Evolutionary conservation across 2,113 vertebrate genomes (phyloP).

Genomic region (Crotophaga sulcirostris): DNA sequence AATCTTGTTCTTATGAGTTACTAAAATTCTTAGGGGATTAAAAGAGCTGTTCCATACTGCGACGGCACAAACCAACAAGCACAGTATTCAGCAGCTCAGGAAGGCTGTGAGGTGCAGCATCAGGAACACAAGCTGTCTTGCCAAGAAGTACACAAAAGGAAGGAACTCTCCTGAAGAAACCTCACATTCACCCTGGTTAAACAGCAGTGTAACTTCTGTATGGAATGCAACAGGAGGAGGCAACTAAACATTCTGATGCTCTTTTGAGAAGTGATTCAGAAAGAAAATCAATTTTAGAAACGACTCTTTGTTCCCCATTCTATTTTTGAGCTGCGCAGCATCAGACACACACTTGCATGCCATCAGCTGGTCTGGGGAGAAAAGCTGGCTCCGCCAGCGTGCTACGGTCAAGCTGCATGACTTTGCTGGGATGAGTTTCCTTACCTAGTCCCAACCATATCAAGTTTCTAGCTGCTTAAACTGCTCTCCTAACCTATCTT

Average conservation of each 20-base stretch:
- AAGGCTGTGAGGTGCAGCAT: neutral
- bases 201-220: neutral
- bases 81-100: neutral
- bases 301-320: neutral
- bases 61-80: neutral
- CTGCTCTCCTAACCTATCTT: neutral
- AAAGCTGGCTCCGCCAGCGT: neutral
- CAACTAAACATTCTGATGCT: neutral
- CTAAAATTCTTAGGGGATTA: neutral
- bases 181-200: too few species aligned
- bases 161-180: neutral
- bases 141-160: neutral
- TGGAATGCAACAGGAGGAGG: fast-evolving
- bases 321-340: neutral
- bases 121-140: neutral
- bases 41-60: neutral
- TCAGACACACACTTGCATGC: fast-evolving
- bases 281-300: neutral
- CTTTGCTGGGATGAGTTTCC: neutral
- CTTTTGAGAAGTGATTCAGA: neutral
- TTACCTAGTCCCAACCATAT: neutral
- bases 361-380: neutral
- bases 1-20: neutral
- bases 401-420: neutral
- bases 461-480: neutral